phyloP scores from a whole-genome alignment of 2,797 vertebrate species.

The Serranus cabrilla region DNA sequence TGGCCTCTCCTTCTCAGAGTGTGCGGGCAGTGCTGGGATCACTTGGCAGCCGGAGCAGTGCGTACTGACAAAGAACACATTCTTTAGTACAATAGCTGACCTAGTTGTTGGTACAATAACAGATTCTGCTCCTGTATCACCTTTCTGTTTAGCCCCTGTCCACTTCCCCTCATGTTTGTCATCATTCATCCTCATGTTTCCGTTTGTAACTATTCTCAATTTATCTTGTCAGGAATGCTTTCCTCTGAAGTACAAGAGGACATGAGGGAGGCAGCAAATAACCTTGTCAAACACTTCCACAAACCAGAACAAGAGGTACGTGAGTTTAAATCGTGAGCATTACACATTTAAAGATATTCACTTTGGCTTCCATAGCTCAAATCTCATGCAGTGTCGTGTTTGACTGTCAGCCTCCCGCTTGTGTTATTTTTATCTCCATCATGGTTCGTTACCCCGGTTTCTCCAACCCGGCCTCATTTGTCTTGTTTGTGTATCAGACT shows the following conservation, averaged over 20 bases:
- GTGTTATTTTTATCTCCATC: conserved; percentile 42
- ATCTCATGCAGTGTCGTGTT: conserved; percentile 24
- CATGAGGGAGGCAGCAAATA: conserved; percentile 96
- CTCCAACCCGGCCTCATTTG: conserved; percentile 32
- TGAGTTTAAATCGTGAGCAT: not conserved
- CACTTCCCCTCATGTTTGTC: conserved; percentile 19
- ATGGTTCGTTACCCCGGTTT: conserved; percentile 36
- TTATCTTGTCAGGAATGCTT: conserved; percentile 87
- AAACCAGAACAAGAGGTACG: conserved; percentile 99
- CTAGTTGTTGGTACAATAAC: conserved; percentile 63
- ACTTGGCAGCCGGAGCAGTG: conserved; percentile 91
- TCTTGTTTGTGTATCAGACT: conserved; percentile 29
- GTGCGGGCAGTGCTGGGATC: conserved; percentile 92
- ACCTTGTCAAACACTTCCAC: conserved; percentile 98
- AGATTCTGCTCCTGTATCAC: conserved; percentile 46
- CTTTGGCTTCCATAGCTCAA: conserved; percentile 17
- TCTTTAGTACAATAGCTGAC: conserved; percentile 73
- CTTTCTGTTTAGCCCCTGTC: conserved; percentile 34
- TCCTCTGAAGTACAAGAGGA: conserved; percentile 96
- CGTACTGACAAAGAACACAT: conserved; percentile 74
- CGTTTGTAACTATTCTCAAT: conserved; percentile 27
- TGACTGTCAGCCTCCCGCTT: conserved; percentile 3
- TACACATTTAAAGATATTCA: not conserved
- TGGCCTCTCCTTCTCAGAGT: conserved; percentile 91
- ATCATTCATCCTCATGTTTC: conserved; percentile 25